These are phyloP conservation scores for Gopherus evgoodei DNA, from an alignment of 2,113 vertebrate genomes.

Conservation along the genomic window DNA sequence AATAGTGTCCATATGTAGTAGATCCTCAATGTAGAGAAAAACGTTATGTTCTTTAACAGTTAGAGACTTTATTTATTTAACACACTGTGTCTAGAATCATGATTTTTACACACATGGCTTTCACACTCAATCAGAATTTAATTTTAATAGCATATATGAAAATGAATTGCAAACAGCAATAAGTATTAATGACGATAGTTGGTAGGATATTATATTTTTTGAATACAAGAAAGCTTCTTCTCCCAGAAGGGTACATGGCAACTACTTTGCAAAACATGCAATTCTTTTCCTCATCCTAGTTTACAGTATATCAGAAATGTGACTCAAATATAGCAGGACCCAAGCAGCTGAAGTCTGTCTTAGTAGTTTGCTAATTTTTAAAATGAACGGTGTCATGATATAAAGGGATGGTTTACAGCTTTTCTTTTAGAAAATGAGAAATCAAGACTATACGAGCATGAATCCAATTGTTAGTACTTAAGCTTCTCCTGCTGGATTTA, in stretches of 20 bases:
- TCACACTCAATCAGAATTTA: neutral
- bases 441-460: neutral
- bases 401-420: neutral
- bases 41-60: neutral
- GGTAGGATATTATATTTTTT: rapidly evolving
- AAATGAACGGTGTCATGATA: neutral
- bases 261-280: neutral
- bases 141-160: rapidly evolving
- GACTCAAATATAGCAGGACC: neutral
- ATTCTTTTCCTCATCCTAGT: neutral
- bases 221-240: neutral
- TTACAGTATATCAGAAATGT: constrained; percentile 16
- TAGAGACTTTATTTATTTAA: neutral
- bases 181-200: neutral
- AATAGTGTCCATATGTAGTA: neutral
- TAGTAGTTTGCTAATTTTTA: constrained; percentile 6
- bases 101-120: neutral
- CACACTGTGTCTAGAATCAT: neutral
- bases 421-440: neutral
- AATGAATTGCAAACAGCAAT: neutral
- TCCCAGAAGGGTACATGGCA: neutral
- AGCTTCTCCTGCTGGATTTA: neutral
- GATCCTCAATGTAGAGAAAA: too few relatives aligned
- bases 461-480: neutral
- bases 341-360: neutral